Evolutionary conservation across 2,797 vertebrate genomes (phyloP).

Genomic region (Cossypha polioptera): DNA sequence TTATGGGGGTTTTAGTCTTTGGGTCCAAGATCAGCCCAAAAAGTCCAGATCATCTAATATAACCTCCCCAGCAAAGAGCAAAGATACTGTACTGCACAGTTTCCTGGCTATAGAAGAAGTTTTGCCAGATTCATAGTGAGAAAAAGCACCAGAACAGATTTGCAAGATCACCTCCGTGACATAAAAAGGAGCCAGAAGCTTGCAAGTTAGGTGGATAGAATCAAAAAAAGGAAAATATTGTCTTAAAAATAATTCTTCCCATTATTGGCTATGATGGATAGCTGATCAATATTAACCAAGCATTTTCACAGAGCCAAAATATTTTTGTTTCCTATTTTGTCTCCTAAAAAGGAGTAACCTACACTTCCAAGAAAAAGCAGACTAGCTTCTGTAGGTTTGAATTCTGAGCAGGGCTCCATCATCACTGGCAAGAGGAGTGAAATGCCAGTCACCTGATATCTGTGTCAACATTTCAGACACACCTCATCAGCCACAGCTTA

Average conservation of each 20-base stretch:
- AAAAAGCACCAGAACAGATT: neutral
- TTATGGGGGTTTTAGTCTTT: neutral
- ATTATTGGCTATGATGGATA: neutral
- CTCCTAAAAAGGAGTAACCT: neutral
- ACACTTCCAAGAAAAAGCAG: neutral
- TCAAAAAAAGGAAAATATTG: neutral
- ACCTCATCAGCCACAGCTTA: constrained; percentile 22
- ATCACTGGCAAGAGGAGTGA: neutral
- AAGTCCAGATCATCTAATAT: neutral
- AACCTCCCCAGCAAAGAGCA: neutral
- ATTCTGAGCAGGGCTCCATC: neutral
- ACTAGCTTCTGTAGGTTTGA: neutral
- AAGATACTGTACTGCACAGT: neutral
- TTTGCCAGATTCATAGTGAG: neutral
- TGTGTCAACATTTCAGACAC: constrained; percentile 50
- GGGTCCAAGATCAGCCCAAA: neutral
- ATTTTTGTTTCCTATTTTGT: neutral
- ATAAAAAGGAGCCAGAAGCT: neutral
- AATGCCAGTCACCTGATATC: constrained; percentile 45
- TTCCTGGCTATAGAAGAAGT: neutral
- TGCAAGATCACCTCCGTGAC: neutral
- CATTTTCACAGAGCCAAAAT: neutral
- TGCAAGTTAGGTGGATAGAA: neutral
- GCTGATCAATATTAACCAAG: neutral
- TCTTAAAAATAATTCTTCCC: neutral